Percentiles rank a stretch among this genome's conserved stretches.
These are phyloP conservation scores for Parelbella ahira DNA, from an alignment of 2,888 invertebrate species.

Conservation along the genomic window DNA sequence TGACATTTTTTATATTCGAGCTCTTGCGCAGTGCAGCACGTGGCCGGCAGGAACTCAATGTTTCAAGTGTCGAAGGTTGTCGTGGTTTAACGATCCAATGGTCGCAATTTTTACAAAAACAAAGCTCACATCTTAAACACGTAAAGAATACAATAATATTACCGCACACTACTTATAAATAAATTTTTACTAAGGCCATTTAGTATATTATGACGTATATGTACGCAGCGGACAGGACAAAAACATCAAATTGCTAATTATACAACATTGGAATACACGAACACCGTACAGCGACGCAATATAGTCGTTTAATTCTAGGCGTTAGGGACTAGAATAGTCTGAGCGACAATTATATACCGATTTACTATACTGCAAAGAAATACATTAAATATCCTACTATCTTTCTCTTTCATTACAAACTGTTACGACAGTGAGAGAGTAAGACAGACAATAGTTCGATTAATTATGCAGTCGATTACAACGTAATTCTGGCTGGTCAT, in stretches of 20 bases:
- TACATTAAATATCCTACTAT: background rate
- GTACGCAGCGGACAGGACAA: conserved; percentile 1
- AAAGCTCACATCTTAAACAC: background rate
- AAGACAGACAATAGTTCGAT: background rate
- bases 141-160: conserved; percentile 12
- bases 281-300: background rate
- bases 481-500: background rate
- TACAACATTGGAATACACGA: background rate
- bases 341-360: conserved; percentile 20
- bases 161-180: conserved; percentile 13
- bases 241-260: conserved; percentile 1
- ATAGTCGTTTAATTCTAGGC: conserved; percentile 6
- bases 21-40: too few species aligned
- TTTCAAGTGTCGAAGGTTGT: too few species aligned
- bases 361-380: conserved; percentile 12
- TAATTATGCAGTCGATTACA: background rate
- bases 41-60: too few species aligned
- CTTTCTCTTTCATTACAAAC: background rate
- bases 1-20: too few species aligned
- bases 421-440: background rate
- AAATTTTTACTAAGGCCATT: too few species aligned
- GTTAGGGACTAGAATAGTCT: conserved; percentile 22
- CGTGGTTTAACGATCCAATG: background rate
- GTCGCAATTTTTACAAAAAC: background rate
- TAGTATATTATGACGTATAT: conserved; percentile 2